Percentiles rank a stretch among this genome's conserved stretches.
phyloP scores from a whole-genome alignment of 2,113 vertebrate genomes.

The Corythornis madagascariensis region DNA sequence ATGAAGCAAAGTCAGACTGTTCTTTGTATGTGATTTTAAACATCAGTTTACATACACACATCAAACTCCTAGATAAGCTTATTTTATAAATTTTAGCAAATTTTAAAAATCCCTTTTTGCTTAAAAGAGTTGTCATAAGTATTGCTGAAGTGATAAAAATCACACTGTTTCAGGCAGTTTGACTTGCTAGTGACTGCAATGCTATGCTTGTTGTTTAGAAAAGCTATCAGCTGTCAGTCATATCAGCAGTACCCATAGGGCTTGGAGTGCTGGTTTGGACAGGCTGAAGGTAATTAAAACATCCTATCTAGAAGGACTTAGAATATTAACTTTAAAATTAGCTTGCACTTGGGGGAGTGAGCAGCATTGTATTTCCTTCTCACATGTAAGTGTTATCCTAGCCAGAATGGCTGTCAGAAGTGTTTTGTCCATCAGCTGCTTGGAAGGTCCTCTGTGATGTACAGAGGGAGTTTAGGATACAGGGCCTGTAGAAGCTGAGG shows the following conservation, averaged over 20 bases:
- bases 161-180: conserved; percentile 13
- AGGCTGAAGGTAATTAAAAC: conserved; percentile 24
- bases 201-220: conserved; percentile 7
- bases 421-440: not conserved
- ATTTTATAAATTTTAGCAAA: conserved; percentile 21
- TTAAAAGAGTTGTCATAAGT: conserved; percentile 5
- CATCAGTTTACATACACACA: not conserved
- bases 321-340: conserved; percentile 27
- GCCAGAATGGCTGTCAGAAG: not conserved
- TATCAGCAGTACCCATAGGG: not conserved
- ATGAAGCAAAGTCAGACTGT: not conserved
- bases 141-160: conserved; percentile 54
- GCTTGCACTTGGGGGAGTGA: not conserved
- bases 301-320: not conserved
- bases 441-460: not conserved
- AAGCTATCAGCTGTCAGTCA: conserved; percentile 33
- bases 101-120: conserved; percentile 4
- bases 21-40: not conserved
- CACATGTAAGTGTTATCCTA: not conserved
- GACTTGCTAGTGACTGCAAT: not conserved
- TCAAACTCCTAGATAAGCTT: not conserved
- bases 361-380: conserved; percentile 22
- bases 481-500: not conserved
- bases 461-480: not conserved
- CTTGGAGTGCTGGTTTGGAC: not conserved